Evolutionary conservation across 1,140 invertebrate genomes (phyloP), one percentile per base, ranked within the genome.

Genomic region (Drepana arcuata): DNA sequence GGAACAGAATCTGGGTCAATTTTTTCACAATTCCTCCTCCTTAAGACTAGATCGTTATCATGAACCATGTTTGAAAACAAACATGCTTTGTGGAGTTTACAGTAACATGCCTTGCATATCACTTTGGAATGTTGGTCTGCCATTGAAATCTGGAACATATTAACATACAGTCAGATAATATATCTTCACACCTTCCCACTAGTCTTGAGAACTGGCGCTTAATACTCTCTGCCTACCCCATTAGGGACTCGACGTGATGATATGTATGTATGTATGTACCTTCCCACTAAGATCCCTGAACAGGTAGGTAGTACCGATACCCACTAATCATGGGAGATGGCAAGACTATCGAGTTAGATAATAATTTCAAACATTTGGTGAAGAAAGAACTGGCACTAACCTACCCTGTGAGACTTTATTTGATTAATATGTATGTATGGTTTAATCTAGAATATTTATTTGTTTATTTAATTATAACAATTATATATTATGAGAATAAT

Each of bases 51-150:
- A 34, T 77, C 61, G 38, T 41, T 67, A 5, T 44, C 41, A 21
- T 46, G 41, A 10, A 71, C 69, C 16, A 49, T 32, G 1, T 40
- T 24, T 1, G 51, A 33, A 44, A 80, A 80, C 12, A 30, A 45
- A 26, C 62, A 64, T 10, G 70, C 68, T 34, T 41, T 56, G 7
- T 60, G 36, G 13, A 79, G 30, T 23, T 58, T 52, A n/a, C 58
- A 32, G 16, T 42, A 72, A 29, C 74, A 79, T n/a, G 34, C 31
- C n/a, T 41, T 31, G 41, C 74, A 79, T 41, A 79, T 62, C 2
- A 62, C 13, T 41, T 63, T 68, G 5, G 74, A 66, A 51, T 61
- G 55, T 34, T 32, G 26, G 31, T 79, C 74, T 10, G 30, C 47
- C 29, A 48, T 24, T 1, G 45, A 43, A 30, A 79, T 43, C 74